Base-by-base conservation (phyloP, 2,797 vertebrate species). In the Neostethus bicornis region DNA sequence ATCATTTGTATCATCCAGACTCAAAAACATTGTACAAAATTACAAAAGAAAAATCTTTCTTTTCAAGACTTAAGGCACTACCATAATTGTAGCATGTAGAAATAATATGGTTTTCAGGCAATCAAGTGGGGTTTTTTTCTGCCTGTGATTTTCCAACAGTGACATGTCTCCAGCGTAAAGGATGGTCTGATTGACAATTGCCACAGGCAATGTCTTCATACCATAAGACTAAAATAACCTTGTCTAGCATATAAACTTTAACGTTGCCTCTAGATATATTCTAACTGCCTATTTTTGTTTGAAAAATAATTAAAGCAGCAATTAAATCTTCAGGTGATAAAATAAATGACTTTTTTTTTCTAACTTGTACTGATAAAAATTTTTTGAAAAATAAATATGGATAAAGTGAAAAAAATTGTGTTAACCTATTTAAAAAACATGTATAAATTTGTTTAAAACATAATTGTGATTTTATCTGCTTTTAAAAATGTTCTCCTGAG, bases 171-270 rank as follows among this genome's bases (percentile, higher is more conserved):
- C 43, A 2, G 11, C 24, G 4, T 38, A 64, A 39, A 25, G 20
- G 21, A 7, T 29, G 37, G 16, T 52, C 45, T 79, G 54, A 63
- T 24, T 78, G 66, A 68, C 70, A 73, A 7, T 17, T 41, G 41
- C 70, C 50, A 43, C 2, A 4, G 41, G 31, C 64, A 35, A 26
- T 10, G 43, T 68, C 46, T 60, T 23, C 7, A 24, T 41, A 39
- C 23, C 53, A 3, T 31, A 49, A 46, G 34, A 43, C 46, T 4
- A 45, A 65, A 62, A 76, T 52, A 55, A 63, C 35, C 34, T 16
- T 25, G 19, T 31, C 16, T 5, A 7, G 37, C 20, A 12, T 37
- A 16, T 39, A 46, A 54, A 57, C 46, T 13, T 20, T 29, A 26
- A 43, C 50, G 16, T 26, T 42, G 8, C 21, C 42, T 10, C 6